These are phyloP conservation scores for Zaprionus gabonicus DNA, from an alignment of 1,140 invertebrate genomes.

Conservation along the genomic window DNA sequence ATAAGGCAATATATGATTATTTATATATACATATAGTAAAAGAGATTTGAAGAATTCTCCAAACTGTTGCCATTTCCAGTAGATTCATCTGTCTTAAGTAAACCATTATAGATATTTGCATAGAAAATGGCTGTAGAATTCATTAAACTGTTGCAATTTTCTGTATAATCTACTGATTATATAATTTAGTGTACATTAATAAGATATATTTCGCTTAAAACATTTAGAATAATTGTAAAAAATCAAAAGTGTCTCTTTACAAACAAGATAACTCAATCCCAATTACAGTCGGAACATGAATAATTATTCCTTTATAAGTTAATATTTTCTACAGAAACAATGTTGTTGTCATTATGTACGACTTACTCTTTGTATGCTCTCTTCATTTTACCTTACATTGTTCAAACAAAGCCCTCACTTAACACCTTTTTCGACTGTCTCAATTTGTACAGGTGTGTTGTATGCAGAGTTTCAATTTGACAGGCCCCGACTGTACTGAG, in stretches of 20 bases:
- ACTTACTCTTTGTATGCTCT: background rate
- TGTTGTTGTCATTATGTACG: background rate
- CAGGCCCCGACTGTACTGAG: background rate
- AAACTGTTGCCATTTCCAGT: background rate
- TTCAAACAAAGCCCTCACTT: background rate
- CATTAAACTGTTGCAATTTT: background rate
- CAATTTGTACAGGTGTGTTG: slow-evolving; percentile 2
- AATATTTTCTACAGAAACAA: background rate
- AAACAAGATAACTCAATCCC: too few species aligned
- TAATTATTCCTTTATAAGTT: background rate
- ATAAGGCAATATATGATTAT: background rate
- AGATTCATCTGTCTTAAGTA: background rate
- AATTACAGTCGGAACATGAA: background rate
- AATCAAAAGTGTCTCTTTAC: too few species aligned
- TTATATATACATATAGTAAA: too few species aligned
- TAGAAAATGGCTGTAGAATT: background rate
- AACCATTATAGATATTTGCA: background rate
- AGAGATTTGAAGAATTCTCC: too few species aligned
- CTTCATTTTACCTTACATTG: background rate
- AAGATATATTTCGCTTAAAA: too few species aligned
- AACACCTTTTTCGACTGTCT: background rate
- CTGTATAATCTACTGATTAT: too few species aligned
- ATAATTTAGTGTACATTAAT: too few species aligned
- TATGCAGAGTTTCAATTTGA: background rate
- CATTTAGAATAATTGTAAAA: too few species aligned